These are phyloP conservation scores for Bucorvus abyssinicus DNA, from an alignment of 2,797 vertebrate genomes.

Conservation along the genomic window DNA sequence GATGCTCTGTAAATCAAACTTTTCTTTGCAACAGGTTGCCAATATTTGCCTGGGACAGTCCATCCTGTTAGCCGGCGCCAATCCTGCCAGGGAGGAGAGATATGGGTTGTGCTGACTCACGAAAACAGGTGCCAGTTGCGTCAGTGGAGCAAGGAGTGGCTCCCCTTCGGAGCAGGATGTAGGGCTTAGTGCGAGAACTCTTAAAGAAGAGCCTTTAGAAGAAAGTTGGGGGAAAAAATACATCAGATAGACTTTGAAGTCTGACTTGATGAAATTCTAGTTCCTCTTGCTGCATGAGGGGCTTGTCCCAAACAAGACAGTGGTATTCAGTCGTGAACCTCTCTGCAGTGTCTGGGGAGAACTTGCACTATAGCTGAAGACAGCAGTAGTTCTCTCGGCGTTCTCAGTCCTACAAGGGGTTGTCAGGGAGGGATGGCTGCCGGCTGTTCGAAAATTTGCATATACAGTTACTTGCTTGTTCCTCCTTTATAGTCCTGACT, in stretches of 20 bases:
- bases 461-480: background rate
- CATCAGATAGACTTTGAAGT: background rate
- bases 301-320: background rate
- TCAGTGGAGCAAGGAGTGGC: background rate
- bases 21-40: background rate
- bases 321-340: background rate
- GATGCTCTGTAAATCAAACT: background rate
- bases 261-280: background rate
- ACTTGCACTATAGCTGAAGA: background rate
- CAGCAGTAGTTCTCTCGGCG: background rate
- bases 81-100: background rate
- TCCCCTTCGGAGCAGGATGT: background rate
- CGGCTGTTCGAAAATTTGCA: background rate
- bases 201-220: background rate
- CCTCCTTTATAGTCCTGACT: background rate
- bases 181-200: background rate
- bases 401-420: background rate
- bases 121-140: background rate
- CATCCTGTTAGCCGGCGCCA: background rate
- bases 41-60: background rate
- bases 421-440: background rate
- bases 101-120: background rate
- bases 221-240: background rate
- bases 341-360: background rate
- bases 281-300: background rate